Evolutionary conservation across 2,797 vertebrate species (phyloP).

Genomic region (Heteromormyrus szaboi): DNA sequence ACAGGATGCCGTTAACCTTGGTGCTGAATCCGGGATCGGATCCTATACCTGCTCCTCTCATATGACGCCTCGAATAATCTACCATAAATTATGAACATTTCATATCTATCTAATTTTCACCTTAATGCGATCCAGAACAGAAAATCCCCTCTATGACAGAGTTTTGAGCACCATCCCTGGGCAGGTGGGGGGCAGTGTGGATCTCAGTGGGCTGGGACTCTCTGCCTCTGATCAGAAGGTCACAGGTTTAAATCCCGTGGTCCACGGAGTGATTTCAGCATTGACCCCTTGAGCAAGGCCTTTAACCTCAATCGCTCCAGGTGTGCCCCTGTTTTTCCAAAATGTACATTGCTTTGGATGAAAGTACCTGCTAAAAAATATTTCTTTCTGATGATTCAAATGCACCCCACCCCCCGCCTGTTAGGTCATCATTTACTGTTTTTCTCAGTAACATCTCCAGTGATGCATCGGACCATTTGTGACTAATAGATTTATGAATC

Average conservation of each 20-base stretch:
- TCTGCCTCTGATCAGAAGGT: background rate
- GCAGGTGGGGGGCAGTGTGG: background rate
- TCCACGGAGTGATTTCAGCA: background rate
- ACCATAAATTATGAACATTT: background rate
- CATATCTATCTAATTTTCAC: background rate
- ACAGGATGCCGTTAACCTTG: constrained; percentile 1
- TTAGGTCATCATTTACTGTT: background rate
- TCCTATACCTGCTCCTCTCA: background rate
- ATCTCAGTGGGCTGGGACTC: background rate
- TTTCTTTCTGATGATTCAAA: background rate
- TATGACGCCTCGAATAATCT: background rate
- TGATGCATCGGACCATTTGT: background rate
- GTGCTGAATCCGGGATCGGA: background rate
- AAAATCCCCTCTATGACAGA: background rate
- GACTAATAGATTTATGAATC: background rate
- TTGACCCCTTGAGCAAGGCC: background rate
- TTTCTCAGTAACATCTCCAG: background rate
- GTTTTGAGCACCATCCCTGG: background rate
- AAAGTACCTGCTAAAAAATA: background rate
- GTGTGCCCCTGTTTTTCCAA: background rate
- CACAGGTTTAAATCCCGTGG: background rate
- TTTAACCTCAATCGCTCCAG: background rate
- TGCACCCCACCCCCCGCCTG: background rate
- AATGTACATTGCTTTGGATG: background rate
- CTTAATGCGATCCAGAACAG: background rate